phyloP scores from a whole-genome alignment of 2,797 vertebrate genomes.

The Allobates femoralis region DNA sequence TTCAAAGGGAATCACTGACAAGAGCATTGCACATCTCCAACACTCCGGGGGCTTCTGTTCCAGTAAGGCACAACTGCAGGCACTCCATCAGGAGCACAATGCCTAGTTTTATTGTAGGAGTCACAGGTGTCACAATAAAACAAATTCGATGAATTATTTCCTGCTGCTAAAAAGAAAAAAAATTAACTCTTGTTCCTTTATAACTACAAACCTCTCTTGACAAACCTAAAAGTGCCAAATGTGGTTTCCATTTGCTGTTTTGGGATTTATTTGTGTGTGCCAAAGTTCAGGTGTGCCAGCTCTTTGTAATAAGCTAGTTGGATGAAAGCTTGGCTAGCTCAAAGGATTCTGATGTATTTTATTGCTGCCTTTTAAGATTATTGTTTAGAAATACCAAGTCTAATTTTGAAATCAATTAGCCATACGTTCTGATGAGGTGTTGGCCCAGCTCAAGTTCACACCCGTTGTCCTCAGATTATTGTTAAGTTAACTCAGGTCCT shows the following conservation, averaged over 20 bases:
- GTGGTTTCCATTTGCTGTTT: constrained; percentile 87
- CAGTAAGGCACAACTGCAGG: constrained; percentile 63
- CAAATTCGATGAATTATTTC: constrained; percentile 77
- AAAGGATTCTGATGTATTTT: constrained; percentile 89
- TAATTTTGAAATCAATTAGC: constrained; percentile 94
- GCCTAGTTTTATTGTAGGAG: constrained; percentile 75
- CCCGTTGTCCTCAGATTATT: constrained; percentile 88
- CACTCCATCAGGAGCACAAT: constrained; percentile 64
- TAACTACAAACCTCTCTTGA: constrained; percentile 78
- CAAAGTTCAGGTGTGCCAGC: constrained; percentile 87
- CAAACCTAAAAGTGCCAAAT: constrained; percentile 80
- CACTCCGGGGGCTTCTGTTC: constrained; percentile 68
- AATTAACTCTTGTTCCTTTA: constrained; percentile 78
- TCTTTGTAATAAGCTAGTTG: constrained; percentile 84
- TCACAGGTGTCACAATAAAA: constrained; percentile 75
- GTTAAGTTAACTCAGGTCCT: constrained; percentile 81
- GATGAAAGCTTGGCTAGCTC: constrained; percentile 88
- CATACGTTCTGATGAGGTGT: constrained; percentile 88
- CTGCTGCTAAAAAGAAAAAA: constrained; percentile 75
- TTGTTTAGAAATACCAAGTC: constrained; percentile 88
- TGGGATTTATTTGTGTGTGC: constrained; percentile 83
- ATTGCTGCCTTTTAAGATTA: constrained; percentile 91
- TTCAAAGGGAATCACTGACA: constrained; percentile 80
- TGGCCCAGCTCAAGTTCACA: constrained; percentile 86
- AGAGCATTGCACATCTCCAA: constrained; percentile 68